Evolutionary conservation across 2,113 vertebrate species (phyloP), one percentile per base, ranked within the genome.

Genomic region (Clarias batrachus): DNA sequence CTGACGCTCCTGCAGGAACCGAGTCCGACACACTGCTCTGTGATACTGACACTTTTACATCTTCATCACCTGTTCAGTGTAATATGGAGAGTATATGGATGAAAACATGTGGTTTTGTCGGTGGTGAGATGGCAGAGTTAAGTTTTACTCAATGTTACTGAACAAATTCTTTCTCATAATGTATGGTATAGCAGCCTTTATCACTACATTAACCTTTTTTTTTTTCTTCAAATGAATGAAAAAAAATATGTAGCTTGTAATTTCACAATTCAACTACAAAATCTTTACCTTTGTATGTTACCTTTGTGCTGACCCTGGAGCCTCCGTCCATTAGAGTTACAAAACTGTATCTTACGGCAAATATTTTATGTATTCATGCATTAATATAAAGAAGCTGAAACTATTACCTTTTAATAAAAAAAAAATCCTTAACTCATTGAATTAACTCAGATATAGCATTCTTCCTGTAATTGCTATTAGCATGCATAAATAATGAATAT

Each of bases 21-120:
- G 79, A 86, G 4, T 12, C 71, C 0, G 30, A 23, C 0, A 13
- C 77, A 0, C 90, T 80, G 41, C 27, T 63, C 62, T 92, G 88
- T 0, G 60, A 0, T 3, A 87, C 0, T 12, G 54, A 70, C 1
- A 70, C 6, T 1, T 70, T 70, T 17, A 70, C 5, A 17, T 70
- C 66, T 70, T 2, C 2, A 2, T 33, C 14, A 70, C 66, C 66
- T 70, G 16, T 2, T 37, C 16, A 70, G 66, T 7, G 6, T 19
- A 17, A 65, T 65, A 65, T 65, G 13, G 25, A 65, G 10, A n/a
- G 3, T n/a, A 25, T n/a, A 4, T 2, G 11, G 25, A n/a, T n/a
- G 63, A n/a, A 65, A 65, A n/a, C 9, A 65, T 65, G 63, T 48
- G 48, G 48, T 48, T 48, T 48, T 48, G 48, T 48, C 7, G 63